Evolutionary conservation across 1,140 invertebrate genomes (phyloP), one percentile per base, ranked within the genome.

Genomic region (Odontomachus brunneus): DNA sequence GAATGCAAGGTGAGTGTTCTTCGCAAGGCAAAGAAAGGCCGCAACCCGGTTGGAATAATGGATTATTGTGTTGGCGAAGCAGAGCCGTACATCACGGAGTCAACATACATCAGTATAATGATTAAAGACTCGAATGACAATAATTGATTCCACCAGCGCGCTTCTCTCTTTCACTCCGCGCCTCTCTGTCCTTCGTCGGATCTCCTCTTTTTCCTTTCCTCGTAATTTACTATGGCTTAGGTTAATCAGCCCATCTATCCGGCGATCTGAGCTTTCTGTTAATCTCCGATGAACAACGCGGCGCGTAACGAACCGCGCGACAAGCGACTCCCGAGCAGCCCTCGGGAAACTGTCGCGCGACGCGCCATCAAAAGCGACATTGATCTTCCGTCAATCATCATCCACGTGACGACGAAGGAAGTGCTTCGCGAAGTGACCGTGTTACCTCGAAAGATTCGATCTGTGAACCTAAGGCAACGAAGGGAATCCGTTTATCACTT

Each of bases 121-220:
- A 92, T 88, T 90, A 88, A 86, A 90, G 88, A 89, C 87, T 90
- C 87, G 90, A 94, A 94, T 92, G 91, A 92, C 91, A 93, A 92
- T 93, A 94, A 94, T 94, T 94, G 92, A 93, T 94, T 92, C 90
- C 88, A 88, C 91, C 48, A 38, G 24, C 60, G 55, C 26, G 73
- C 14, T 26, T 19, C 44, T 44, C 57, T 74, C 44, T 48, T 14
- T 15, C 53, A 38, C 9, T 57, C 22, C n/a, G n/a, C n/a, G n/a
- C 15, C 0, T 24, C 19, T 15, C 2, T 51, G 15, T 9, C 53
- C 12, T 3, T 9, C 26, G n/a, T 26, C 14, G 14, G 15, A 49
- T 2, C 17, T 11, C 74, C 14, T n/a, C 17, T 11, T 44, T 44
- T 11, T 24, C 38, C 11, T 17, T 69, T 59, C 33, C 14, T 33